Percentiles rank a stretch among this genome's conserved stretches.
Evolutionary conservation across 2,113 vertebrate species (phyloP).

Genomic region (Antechinus flavipes): DNA sequence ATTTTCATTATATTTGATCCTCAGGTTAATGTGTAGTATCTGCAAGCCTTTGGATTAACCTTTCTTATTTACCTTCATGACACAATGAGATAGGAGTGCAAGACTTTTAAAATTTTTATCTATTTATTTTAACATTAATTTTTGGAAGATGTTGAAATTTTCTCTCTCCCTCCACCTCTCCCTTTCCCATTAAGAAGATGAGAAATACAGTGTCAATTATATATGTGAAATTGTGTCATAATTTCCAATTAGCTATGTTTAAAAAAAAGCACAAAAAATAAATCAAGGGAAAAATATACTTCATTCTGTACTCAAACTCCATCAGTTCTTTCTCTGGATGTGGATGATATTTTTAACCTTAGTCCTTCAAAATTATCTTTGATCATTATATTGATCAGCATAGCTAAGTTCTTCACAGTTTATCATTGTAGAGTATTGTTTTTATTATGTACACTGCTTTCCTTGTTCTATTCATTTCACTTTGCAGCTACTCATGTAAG

Average conservation of each 20-base stretch:
- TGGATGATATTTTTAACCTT: not conserved
- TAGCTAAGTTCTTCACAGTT: not conserved
- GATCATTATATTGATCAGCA: not conserved
- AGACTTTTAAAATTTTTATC: not conserved
- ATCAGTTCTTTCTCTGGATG: not conserved
- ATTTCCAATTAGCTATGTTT: not conserved
- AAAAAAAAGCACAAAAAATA: not conserved
- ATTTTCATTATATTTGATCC: not conserved
- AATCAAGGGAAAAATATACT: not conserved
- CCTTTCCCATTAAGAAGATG: not conserved
- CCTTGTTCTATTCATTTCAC: not conserved
- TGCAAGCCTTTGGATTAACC: not conserved
- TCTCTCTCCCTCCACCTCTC: not conserved
- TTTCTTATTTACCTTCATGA: not conserved
- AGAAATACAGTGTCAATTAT: not conserved
- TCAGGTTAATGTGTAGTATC: not conserved
- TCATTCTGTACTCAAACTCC: not conserved
- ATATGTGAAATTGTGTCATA: not conserved
- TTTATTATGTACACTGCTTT: not conserved
- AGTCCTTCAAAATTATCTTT: not conserved
- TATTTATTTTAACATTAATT: not conserved
- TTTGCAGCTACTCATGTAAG: not conserved
- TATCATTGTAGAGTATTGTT: not conserved
- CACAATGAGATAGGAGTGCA: not conserved
- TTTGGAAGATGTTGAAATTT: not conserved